A percentile compares a stretch with the other conserved stretches of the same genome.
These are phyloP conservation scores for Chloebia gouldiae DNA, from an alignment of 2,113 vertebrate genomes.

Conservation along the genomic window DNA sequence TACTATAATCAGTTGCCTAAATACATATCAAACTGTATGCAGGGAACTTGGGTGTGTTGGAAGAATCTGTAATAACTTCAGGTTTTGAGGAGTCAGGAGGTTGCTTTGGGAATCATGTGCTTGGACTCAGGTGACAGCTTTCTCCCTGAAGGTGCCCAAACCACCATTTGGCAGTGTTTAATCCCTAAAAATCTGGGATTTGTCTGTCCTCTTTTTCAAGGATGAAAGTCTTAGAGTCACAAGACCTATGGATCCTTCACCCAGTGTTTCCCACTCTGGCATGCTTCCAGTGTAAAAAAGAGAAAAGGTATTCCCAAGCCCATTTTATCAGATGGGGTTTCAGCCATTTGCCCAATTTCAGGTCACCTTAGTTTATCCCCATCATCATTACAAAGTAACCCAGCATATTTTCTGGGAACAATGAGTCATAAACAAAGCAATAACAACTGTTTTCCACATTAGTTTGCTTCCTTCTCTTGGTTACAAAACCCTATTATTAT, in stretches of 20 bases:
- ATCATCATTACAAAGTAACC: not conserved
- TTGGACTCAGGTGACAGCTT: not conserved
- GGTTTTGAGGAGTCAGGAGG: not conserved
- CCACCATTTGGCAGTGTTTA: not conserved
- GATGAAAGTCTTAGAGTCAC: not conserved
- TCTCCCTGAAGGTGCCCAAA: not conserved
- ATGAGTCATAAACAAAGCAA: not conserved
- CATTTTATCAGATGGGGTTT: not conserved
- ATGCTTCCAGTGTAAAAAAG: not conserved
- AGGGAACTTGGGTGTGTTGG: not conserved
- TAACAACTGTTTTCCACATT: slow-evolving; percentile 40
- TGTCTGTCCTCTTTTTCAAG: not conserved
- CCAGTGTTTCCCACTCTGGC: not conserved
- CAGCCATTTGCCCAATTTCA: not conserved
- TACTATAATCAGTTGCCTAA: not conserved
- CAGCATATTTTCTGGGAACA: not conserved
- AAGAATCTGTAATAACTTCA: not conserved
- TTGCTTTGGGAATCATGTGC: not conserved
- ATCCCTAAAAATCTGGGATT: not conserved
- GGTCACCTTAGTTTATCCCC: not conserved
- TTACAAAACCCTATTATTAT: not conserved
- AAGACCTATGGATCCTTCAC: not conserved
- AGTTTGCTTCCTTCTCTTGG: not conserved
- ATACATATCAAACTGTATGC: not conserved
- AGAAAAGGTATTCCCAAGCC: not conserved